These are phyloP conservation scores for Drosophila mimica DNA, from an alignment of 2,888 invertebrate species.

Conservation along the genomic window DNA sequence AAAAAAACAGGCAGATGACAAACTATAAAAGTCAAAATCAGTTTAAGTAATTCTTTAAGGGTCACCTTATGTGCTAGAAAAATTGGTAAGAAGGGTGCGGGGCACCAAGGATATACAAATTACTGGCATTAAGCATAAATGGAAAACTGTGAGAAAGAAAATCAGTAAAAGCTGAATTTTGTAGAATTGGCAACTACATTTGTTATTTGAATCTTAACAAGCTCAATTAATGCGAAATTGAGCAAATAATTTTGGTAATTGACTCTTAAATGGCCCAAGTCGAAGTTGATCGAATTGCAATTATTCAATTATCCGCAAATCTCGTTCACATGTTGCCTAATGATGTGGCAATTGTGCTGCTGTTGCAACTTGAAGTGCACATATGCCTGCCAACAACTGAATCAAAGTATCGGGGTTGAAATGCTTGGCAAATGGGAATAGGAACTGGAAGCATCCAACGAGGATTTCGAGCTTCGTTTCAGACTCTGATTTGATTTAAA, in stretches of 20 bases:
- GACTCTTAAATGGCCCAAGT: not conserved
- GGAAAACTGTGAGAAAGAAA: not conserved
- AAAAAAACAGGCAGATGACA: not conserved
- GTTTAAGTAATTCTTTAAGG: too few species aligned
- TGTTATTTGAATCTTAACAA: not conserved
- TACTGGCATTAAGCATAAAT: not conserved
- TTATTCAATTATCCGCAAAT: conserved; percentile 16
- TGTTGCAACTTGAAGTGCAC: conserved; percentile 21
- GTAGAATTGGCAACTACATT: not conserved
- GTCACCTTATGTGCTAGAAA: not conserved
- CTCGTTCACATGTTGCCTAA: not conserved
- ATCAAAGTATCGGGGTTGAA: conserved; percentile 39
- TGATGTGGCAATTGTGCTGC: conserved; percentile 16
- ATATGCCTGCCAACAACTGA: conserved; percentile 46
- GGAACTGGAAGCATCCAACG: not conserved
- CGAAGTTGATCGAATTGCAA: not conserved
- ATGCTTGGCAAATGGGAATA: not conserved
- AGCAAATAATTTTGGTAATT: conserved; percentile 1
- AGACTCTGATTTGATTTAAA: conserved; percentile 51
- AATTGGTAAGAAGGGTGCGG: not conserved
- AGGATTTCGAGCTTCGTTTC: conserved; percentile 36
- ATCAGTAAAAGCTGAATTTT: not conserved
- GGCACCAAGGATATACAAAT: not conserved
- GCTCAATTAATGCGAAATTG: not conserved
- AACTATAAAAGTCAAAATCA: not conserved